These are phyloP conservation scores for Uloborus diversus DNA, from an alignment of 1,140 invertebrate species.

Conservation along the genomic window DNA sequence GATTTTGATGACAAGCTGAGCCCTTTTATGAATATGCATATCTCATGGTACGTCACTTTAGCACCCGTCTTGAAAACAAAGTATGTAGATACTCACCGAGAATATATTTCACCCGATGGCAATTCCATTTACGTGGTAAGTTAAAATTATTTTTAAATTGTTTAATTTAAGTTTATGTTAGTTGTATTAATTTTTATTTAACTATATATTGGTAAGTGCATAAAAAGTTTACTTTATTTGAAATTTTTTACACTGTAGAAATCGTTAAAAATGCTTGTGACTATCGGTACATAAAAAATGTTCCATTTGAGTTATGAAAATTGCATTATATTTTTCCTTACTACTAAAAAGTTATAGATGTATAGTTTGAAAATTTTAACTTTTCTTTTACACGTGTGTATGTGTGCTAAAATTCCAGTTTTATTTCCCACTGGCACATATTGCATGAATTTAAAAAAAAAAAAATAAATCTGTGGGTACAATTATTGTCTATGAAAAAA, in stretches of 20 bases:
- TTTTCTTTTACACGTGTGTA: too few relatives aligned
- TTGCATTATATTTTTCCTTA: too few relatives aligned
- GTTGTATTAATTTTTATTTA: neutral
- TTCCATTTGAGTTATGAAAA: too few relatives aligned
- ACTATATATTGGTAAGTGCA: neutral
- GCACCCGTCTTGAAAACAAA: constrained; percentile 72
- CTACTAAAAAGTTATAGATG: too few relatives aligned
- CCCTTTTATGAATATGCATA: constrained; percentile 72
- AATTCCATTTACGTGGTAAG: constrained; percentile 71
- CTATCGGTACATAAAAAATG: too few relatives aligned
- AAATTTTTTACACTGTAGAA: neutral
- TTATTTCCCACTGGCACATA: too few relatives aligned
- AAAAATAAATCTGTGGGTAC: too few relatives aligned
- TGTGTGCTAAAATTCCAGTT: too few relatives aligned
- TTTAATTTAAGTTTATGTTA: neutral
- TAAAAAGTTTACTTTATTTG: neutral
- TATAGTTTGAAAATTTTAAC: too few relatives aligned
- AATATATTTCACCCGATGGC: constrained; percentile 72
- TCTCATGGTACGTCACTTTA: constrained; percentile 75
- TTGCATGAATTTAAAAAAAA: too few relatives aligned
- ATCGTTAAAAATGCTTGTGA: too few relatives aligned
- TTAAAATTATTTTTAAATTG: constrained; percentile 22
- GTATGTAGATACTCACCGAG: constrained; percentile 71
- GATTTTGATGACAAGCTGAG: constrained; percentile 72
- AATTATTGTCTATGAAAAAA: too few relatives aligned